These are phyloP conservation scores for Sipha maydis DNA, from an alignment of 2,888 invertebrate genomes.

Conservation along the genomic window DNA sequence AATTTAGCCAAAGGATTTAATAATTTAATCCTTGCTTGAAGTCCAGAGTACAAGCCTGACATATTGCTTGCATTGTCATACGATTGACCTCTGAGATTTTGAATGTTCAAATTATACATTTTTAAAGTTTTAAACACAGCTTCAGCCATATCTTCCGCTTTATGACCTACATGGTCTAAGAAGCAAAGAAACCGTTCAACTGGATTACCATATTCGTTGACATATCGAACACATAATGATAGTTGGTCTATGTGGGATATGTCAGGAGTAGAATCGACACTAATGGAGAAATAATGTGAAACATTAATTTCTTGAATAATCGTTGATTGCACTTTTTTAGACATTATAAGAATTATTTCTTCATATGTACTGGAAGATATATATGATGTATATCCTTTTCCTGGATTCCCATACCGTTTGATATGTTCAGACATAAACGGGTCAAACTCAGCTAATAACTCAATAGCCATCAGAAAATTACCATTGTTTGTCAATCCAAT, in stretches of 20 bases:
- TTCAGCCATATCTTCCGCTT: slow-evolving; percentile 6
- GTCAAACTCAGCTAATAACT: slow-evolving; percentile 66
- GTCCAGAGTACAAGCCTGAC: slow-evolving; percentile 36
- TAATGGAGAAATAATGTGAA: slow-evolving; percentile 37
- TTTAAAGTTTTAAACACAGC: slow-evolving; percentile 16
- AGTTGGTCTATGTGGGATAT: slow-evolving; percentile 35
- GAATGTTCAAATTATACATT: slow-evolving; percentile 15
- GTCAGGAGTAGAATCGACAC: slow-evolving; percentile 35
- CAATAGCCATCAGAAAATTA: slow-evolving; percentile 65
- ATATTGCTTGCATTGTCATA: slow-evolving; percentile 51
- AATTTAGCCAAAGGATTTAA: slow-evolving; percentile 31
- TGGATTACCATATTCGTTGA: background rate
- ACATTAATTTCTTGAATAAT: slow-evolving; percentile 30
- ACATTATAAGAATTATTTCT: slow-evolving; percentile 29
- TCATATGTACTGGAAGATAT: slow-evolving; percentile 29
- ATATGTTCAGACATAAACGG: slow-evolving; percentile 64
- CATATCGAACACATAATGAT: slow-evolving; percentile 11
- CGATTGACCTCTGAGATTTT: slow-evolving; percentile 52
- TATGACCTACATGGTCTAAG: slow-evolving; percentile 22
- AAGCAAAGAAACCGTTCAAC: slow-evolving; percentile 23
- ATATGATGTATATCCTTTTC: slow-evolving; percentile 13
- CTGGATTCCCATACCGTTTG: background rate
- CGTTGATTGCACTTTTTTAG: slow-evolving; percentile 15
- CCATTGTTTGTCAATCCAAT: slow-evolving; percentile 65
- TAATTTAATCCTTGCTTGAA: slow-evolving; percentile 43